These are phyloP conservation scores for Plagodis pulveraria DNA, from an alignment of 2,888 invertebrate species.

Conservation along the genomic window DNA sequence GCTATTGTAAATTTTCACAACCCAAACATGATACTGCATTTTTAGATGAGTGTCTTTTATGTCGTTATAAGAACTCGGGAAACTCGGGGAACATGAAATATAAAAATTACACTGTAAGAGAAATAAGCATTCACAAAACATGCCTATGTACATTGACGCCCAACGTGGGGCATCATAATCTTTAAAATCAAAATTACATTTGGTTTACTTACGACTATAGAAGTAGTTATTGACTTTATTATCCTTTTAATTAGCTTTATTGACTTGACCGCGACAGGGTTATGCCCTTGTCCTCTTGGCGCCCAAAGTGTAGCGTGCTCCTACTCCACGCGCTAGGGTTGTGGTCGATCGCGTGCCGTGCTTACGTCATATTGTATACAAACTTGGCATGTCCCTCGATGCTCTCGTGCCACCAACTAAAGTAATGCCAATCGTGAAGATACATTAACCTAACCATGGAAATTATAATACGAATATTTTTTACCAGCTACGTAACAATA, in stretches of 20 bases:
- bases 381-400: slow-evolving; percentile 41
- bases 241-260: slow-evolving; percentile 5
- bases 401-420: slow-evolving; percentile 26
- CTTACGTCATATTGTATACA: slow-evolving; percentile 54
- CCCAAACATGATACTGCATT: no score
- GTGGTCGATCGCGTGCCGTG: slow-evolving; percentile 49
- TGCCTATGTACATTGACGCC: neutral
- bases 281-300: slow-evolving; percentile 44
- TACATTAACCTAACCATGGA: neutral
- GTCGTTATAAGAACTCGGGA: no score
- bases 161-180: neutral
- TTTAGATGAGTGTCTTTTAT: no score
- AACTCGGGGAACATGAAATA: no score
- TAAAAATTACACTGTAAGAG: no score
- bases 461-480: no score
- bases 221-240: slow-evolving; percentile 4
- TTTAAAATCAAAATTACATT: neutral
- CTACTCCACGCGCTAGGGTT: slow-evolving; percentile 42
- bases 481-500: no score
- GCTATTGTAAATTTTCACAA: no score
- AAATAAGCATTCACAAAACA: no score
- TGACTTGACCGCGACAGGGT: slow-evolving; percentile 11
- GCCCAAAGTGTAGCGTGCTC: slow-evolving; percentile 48
- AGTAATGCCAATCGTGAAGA: slow-evolving; percentile 12
- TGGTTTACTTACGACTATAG: no score